Evolutionary conservation across 37 sponge, comb jelly and placozoan genomes (phyloP).

Genomic region (Halisarca cf. caerulea): DNA sequence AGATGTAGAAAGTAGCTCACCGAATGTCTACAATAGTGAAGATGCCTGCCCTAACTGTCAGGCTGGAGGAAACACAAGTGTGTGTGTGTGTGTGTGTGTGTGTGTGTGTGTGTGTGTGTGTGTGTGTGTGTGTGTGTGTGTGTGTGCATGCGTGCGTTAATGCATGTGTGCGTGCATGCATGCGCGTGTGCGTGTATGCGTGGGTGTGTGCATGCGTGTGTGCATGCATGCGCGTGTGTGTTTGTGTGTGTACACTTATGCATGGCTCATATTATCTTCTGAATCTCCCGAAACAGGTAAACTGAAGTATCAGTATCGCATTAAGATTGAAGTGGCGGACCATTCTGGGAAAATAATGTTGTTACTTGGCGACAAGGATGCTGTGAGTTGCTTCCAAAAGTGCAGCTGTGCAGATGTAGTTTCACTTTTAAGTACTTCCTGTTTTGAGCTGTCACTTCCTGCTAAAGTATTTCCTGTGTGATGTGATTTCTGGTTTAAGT

Average conservation of each 20-base stretch:
- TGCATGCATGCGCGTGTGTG: no score
- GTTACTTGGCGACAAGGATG: conserved; percentile 2
- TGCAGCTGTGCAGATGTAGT: no score
- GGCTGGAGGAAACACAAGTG: not conserved
- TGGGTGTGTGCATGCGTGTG: not conserved
- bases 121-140: not conserved
- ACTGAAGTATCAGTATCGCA: conserved; percentile 24
- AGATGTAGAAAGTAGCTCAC: not conserved
- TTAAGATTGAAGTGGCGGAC: conserved; percentile 16
- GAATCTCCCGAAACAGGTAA: not conserved
- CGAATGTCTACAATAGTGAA: not conserved
- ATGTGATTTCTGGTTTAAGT: no score
- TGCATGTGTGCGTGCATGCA: not conserved
- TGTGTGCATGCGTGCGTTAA: no score
- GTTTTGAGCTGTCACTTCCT: no score
- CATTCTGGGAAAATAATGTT: not conserved
- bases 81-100: not conserved
- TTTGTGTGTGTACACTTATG: no score
- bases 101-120: not conserved
- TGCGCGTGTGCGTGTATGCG: not conserved
- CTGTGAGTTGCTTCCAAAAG: conserved; percentile 25
- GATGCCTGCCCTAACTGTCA: not conserved
- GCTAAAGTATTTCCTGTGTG: no score
- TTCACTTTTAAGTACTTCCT: no score
- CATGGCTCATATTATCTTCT: not conserved